A percentile compares a stretch with the other conserved stretches of the same genome.
phyloP scores from a whole-genome alignment of 2,797 vertebrate species.

The Alauda arvensis region DNA sequence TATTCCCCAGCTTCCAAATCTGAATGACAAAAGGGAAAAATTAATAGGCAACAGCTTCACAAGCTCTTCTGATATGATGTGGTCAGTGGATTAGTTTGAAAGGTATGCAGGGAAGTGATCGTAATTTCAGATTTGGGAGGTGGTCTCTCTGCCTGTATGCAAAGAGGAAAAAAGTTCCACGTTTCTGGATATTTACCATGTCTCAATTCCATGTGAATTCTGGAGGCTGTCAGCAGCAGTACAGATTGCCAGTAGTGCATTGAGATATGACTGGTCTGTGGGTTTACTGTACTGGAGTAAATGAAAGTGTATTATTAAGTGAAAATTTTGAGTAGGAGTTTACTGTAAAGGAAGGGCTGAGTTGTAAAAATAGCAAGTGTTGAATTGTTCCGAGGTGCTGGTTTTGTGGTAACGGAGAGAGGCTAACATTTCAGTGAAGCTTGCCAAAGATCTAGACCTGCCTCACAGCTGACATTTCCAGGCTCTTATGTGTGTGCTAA shows the following conservation, averaged over 20 bases:
- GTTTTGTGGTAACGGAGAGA: background rate
- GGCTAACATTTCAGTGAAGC: background rate
- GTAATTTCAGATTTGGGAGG: background rate
- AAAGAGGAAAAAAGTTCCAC: background rate
- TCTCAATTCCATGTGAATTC: background rate
- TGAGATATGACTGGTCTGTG: background rate
- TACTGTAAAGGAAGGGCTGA: background rate
- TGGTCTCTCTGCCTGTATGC: background rate
- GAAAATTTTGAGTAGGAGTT: constrained; percentile 12
- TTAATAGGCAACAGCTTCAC: background rate
- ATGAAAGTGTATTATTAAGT: background rate
- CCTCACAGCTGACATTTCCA: background rate
- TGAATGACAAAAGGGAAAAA: background rate
- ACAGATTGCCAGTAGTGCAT: background rate
- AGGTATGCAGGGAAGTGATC: background rate
- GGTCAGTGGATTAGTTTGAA: background rate
- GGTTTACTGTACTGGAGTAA: background rate
- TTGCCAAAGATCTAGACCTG: background rate
- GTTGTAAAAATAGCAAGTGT: background rate
- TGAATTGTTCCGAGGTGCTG: background rate
- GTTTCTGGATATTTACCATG: background rate
- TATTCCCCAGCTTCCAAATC: background rate
- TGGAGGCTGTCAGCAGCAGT: background rate
- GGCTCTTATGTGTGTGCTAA: background rate
- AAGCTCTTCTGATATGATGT: background rate